Percentiles rank a stretch among this genome's conserved stretches.
Conservation (phyloP, 2,888 invertebrate species). For the Ecliptopera silaceata region DNA sequence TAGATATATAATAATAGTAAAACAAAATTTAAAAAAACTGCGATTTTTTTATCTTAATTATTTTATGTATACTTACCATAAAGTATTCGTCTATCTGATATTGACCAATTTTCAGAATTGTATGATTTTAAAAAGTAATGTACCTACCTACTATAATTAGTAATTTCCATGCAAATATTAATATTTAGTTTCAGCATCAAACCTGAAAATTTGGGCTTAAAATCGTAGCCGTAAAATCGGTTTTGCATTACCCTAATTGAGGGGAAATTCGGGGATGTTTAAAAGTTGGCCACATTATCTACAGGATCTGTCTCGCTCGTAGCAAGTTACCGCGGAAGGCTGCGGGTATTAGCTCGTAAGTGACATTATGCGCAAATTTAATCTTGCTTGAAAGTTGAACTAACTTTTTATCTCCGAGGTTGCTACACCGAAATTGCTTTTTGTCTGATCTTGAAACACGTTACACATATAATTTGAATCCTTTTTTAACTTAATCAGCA, state of each 20-base stretch:
- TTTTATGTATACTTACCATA: no score
- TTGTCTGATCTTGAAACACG: background rate
- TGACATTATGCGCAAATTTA: slow-evolving; percentile 61
- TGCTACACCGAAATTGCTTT: background rate
- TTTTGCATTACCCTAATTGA: slow-evolving; percentile 14
- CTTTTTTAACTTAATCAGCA: no score
- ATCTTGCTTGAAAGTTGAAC: slow-evolving; percentile 60
- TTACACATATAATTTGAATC: background rate
- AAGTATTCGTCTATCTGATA: no score
- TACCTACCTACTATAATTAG: no score
- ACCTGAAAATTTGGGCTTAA: background rate
- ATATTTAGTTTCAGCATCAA: background rate
- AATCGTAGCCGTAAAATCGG: slow-evolving; percentile 4
- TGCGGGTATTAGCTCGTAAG: slow-evolving; percentile 52
- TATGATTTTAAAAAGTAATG: no score
- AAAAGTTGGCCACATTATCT: slow-evolving; percentile 45
- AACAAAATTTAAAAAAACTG: no score
- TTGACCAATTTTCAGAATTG: no score
- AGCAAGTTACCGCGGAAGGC: slow-evolving; percentile 42
- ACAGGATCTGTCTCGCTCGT: slow-evolving; percentile 48
- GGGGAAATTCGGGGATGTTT: slow-evolving; percentile 25
- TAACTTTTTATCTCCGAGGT: slow-evolving; percentile 34
- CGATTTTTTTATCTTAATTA: no score
- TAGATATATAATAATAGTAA: no score
- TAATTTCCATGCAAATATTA: no score